These are phyloP conservation scores for Yoshiicerus persimilis DNA, from an alignment of 1,140 invertebrate species.

Conservation along the genomic window DNA sequence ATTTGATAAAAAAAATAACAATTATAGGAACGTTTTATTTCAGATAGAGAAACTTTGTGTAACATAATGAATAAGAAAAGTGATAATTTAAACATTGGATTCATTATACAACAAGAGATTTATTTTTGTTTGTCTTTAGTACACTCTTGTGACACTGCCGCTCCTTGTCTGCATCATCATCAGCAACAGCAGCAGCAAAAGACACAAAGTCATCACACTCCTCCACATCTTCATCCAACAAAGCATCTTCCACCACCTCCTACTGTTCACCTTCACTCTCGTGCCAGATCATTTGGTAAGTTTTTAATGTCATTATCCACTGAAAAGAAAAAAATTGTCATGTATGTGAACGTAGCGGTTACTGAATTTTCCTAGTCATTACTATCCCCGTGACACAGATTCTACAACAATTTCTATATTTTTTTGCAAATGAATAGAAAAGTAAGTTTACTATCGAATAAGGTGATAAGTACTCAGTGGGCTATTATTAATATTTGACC, in stretches of 20 bases:
- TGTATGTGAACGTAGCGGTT: neutral
- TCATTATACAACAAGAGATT: neutral
- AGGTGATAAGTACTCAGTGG: too few relatives aligned
- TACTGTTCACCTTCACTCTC: slow-evolving; percentile 2
- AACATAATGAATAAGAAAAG: too few relatives aligned
- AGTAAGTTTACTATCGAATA: too few relatives aligned
- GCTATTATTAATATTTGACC: too few relatives aligned
- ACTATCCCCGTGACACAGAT: neutral
- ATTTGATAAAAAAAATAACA: too few relatives aligned
- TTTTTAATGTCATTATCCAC: neutral
- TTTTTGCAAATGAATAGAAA: neutral
- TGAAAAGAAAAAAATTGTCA: neutral
- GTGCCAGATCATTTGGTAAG: slow-evolving; percentile 23
- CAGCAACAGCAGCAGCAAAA: neutral
- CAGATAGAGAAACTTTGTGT: too few relatives aligned
- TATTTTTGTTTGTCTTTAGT: neutral
- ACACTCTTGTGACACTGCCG: slow-evolving; percentile 4
- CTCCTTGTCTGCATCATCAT: slow-evolving; percentile 1
- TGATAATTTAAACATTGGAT: too few relatives aligned
- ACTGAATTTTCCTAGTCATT: neutral
- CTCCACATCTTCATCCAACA: neutral
- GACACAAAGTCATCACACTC: neutral
- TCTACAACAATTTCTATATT: neutral
- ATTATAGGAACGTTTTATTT: too few relatives aligned
- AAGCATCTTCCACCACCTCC: slow-evolving; percentile 22